Evolutionary conservation across 1,140 invertebrate species (phyloP).

Genomic region (Bombus pyrosoma): DNA sequence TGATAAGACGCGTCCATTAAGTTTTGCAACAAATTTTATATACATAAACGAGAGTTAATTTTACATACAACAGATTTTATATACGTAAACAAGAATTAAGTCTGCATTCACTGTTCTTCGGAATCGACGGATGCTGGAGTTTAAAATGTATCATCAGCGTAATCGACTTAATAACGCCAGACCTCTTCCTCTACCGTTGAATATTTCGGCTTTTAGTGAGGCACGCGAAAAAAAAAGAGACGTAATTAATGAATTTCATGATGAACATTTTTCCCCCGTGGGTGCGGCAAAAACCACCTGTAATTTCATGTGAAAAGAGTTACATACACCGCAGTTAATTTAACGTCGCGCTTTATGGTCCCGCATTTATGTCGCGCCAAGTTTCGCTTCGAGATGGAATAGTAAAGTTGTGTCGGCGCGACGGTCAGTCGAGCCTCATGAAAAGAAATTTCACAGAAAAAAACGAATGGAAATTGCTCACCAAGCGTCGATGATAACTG

Average conservation of each 20-base stretch:
- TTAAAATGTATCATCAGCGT: background rate
- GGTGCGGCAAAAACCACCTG: constrained; percentile 30
- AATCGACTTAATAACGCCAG: constrained; percentile 15
- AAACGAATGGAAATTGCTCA: background rate
- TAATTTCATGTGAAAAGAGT: constrained; percentile 43
- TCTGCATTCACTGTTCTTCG: too few species aligned
- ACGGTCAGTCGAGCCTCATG: background rate
- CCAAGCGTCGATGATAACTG: background rate
- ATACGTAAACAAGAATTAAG: too few species aligned
- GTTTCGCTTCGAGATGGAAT: constrained; percentile 38
- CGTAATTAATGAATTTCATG: constrained; percentile 47
- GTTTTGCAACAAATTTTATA: too few species aligned
- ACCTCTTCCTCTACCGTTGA: background rate
- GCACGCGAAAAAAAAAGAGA: background rate
- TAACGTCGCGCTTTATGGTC: constrained; percentile 33
- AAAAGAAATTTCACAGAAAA: background rate
- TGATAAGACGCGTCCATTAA: too few species aligned
- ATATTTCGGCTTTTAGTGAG: constrained; percentile 1
- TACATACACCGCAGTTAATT: constrained; percentile 43
- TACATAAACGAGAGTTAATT: too few species aligned
- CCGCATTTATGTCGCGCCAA: constrained; percentile 28
- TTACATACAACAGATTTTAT: too few species aligned
- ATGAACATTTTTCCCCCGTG: constrained; percentile 15
- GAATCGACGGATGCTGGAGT: background rate
- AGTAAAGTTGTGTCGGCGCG: constrained; percentile 5